These are phyloP conservation scores for Pomatorhinus ruficollis DNA, from an alignment of 2,113 vertebrate genomes.

Conservation along the genomic window DNA sequence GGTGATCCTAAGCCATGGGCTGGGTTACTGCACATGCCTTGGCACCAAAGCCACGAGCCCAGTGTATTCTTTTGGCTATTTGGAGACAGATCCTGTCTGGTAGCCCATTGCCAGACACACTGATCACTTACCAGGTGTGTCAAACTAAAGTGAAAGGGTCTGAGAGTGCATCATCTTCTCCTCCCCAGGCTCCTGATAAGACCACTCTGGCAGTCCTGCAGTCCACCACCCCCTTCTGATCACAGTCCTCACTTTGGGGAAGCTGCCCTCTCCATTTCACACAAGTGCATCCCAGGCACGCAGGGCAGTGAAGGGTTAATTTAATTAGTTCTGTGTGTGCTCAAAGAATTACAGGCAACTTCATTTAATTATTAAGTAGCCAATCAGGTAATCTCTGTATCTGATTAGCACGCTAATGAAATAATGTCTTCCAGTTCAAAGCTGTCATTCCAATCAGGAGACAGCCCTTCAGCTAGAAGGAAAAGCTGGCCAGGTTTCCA, in stretches of 20 bases:
- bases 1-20: background rate
- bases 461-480: slow-evolving; percentile 57
- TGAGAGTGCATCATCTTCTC: background rate
- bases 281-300: slow-evolving; percentile 11
- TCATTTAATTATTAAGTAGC: slow-evolving; percentile 80
- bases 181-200: background rate
- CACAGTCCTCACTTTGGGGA: background rate
- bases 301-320: slow-evolving; percentile 70
- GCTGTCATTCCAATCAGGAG: slow-evolving; percentile 73
- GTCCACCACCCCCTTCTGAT: background rate
- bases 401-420: slow-evolving; percentile 75
- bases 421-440: slow-evolving; percentile 76
- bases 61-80: background rate
- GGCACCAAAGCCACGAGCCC: background rate
- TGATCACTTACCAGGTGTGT: background rate
- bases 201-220: background rate
- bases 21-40: background rate
- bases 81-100: background rate
- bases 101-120: background rate
- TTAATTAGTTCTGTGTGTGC: slow-evolving; percentile 73
- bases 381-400: slow-evolving; percentile 74
- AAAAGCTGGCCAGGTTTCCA: slow-evolving; percentile 67
- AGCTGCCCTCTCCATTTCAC: slow-evolving; percentile 44
- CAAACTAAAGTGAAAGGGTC: background rate
- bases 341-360: slow-evolving; percentile 77